Conservation (phyloP, 2,797 vertebrate genomes). For the Geotrypetes seraphini region DNA sequence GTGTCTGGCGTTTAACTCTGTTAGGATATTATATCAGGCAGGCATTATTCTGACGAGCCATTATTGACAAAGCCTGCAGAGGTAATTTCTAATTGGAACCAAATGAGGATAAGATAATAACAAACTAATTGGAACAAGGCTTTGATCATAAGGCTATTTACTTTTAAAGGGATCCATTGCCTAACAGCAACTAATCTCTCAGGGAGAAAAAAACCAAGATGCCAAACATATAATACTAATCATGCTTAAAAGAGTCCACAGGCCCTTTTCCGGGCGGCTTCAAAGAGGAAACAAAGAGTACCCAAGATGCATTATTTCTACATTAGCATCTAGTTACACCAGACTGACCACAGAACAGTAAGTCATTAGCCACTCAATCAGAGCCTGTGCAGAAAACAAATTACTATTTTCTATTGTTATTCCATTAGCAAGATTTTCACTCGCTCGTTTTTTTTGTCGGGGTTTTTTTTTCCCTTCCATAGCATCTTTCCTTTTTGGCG, state of each 20-base stretch:
- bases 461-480: too few species aligned
- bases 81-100: not conserved
- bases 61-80: constrained; percentile 19
- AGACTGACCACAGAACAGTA: constrained; percentile 46
- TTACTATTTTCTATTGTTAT: constrained; percentile 21
- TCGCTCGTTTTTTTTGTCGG: not conserved
- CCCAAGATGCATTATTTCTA: constrained; percentile 39
- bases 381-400: constrained; percentile 27
- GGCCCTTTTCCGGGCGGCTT: constrained; percentile 40
- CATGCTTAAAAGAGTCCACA: too few species aligned
- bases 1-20: too few species aligned
- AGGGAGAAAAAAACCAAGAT: constrained; percentile 9
- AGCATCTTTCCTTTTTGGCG: too few species aligned
- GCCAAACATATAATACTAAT: constrained; percentile 32
- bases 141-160: constrained; percentile 54
- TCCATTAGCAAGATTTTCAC: not conserved
- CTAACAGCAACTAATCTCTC: constrained; percentile 44
- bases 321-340: constrained; percentile 38
- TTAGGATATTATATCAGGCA: constrained; percentile 9
- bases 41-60: not conserved
- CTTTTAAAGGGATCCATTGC: constrained; percentile 30
- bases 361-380: constrained; percentile 43
- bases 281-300: constrained; percentile 36
- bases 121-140: constrained; percentile 33
- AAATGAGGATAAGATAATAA: constrained; percentile 34